These are phyloP conservation scores for Pterostichus madidus DNA, from an alignment of 2,888 invertebrate genomes.

Conservation along the genomic window DNA sequence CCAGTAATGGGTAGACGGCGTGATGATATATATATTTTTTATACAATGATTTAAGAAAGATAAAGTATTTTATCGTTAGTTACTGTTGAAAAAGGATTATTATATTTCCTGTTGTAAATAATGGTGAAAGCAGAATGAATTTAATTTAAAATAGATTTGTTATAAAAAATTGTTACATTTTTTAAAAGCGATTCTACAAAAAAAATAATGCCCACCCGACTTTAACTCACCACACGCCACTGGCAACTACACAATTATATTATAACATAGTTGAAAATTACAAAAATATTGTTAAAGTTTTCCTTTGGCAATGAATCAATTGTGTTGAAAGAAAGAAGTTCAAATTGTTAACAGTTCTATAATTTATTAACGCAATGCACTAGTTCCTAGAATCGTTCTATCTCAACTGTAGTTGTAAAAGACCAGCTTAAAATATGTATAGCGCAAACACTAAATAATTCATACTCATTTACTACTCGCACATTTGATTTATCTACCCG, in stretches of 20 bases:
- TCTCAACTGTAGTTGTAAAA: neutral
- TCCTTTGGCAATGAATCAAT: slow-evolving; percentile 11
- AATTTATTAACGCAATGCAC: neutral
- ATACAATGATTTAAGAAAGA: no score
- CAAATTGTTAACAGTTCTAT: neutral
- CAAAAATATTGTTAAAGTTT: slow-evolving; percentile 7
- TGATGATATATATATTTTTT: no score
- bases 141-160: no score
- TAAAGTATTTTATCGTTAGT: no score
- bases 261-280: slow-evolving; percentile 13
- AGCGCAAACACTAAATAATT: slow-evolving; percentile 12
- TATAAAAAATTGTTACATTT: no score
- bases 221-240: slow-evolving; percentile 15
- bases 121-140: no score
- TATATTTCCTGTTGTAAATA: no score
- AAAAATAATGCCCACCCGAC: no score
- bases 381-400: neutral
- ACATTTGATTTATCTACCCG: slow-evolving; percentile 1
- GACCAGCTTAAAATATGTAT: neutral
- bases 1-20: no score
- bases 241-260: slow-evolving; percentile 13
- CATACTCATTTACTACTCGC: slow-evolving; percentile 6
- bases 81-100: no score
- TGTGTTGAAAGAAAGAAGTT: slow-evolving; percentile 7
- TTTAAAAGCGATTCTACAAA: no score